These are phyloP conservation scores for Lutraria rhynchaena DNA, from an alignment of 1,140 invertebrate species.

Conservation along the genomic window DNA sequence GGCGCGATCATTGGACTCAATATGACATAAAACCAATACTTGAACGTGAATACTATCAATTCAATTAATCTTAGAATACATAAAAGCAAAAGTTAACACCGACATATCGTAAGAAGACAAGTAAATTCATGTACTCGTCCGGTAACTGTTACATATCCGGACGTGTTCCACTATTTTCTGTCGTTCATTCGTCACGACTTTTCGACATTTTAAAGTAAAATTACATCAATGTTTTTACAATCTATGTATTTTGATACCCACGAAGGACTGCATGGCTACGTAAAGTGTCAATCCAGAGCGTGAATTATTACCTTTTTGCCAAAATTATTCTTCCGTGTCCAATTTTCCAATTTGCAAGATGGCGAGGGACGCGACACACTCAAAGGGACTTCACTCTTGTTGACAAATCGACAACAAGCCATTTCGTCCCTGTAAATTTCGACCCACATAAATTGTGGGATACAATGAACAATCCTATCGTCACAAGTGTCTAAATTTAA, in stretches of 20 bases:
- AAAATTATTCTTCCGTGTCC: constrained; percentile 29
- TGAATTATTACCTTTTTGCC: background rate
- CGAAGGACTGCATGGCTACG: background rate
- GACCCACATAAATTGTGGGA: too few relatives aligned
- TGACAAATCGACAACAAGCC: too few relatives aligned
- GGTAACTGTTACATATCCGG: constrained; percentile 3
- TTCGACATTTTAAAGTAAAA: background rate
- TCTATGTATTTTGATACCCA: background rate
- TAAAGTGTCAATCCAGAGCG: background rate
- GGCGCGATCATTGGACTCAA: too few relatives aligned
- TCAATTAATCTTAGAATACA: too few relatives aligned
- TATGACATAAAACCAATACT: too few relatives aligned
- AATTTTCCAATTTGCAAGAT: constrained; percentile 17
- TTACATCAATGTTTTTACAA: background rate
- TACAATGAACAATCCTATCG: too few relatives aligned
- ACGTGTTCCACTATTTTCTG: background rate
- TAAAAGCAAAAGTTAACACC: too few relatives aligned
- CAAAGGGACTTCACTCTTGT: background rate
- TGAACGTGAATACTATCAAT: too few relatives aligned
- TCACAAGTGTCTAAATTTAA: too few relatives aligned
- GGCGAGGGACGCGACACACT: constrained; percentile 27
- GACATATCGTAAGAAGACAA: too few relatives aligned
- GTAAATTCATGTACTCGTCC: background rate
- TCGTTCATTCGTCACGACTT: background rate
- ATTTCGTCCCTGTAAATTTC: too few relatives aligned